Base-by-base conservation (phyloP, 2,888 invertebrate species). In the Pyrrhia umbra region DNA sequence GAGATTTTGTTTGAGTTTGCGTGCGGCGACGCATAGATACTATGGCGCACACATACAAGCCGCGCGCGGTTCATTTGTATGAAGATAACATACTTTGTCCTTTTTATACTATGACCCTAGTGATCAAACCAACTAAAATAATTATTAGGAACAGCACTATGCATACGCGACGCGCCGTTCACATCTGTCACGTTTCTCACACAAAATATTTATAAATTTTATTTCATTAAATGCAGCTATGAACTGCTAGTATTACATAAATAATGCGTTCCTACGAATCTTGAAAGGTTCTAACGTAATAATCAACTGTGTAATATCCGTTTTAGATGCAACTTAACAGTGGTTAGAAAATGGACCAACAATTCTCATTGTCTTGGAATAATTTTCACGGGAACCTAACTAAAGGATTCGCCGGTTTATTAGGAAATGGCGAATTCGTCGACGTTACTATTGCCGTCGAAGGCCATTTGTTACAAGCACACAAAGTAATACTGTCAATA, bases 311-410 rank as follows among this genome's bases (percentile, higher is more conserved):
- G 21, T 18, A 42, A 42, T 72, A 72, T 55, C 49, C 51, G 47
- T 85, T 86, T 47, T 82, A 91, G 87, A 91, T 90, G 91, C 84
- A 77, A 84, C 80, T 61, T 68, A 81, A 81, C 80, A 85, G 83
- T 84, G 85, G 80, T 93, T 95, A 92, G 88, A 93, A n/a, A 88
- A 95, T 95, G 95, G 95, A 95, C 88, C 96, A 96, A 91, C 96
- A 96, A 90, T 96, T 96, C 88, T 96, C 96, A 88, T 94, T 97
- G 89, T 96, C 96, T 88, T 97, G 97, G 97, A 96, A 96, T 88
- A 96, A 96, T 92, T 96, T 96, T 95, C 96, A 96, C 90, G 96
- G 96, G 73, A 97, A 96, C 87, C 94, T 97, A 82, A 95, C 96
- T 80, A 95, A 95, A 85, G 96, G 96, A 64, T 96, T 97, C 82